Evolutionary conservation across 2,888 invertebrate genomes (phyloP).

Genomic region (Philereme vetulata): DNA sequence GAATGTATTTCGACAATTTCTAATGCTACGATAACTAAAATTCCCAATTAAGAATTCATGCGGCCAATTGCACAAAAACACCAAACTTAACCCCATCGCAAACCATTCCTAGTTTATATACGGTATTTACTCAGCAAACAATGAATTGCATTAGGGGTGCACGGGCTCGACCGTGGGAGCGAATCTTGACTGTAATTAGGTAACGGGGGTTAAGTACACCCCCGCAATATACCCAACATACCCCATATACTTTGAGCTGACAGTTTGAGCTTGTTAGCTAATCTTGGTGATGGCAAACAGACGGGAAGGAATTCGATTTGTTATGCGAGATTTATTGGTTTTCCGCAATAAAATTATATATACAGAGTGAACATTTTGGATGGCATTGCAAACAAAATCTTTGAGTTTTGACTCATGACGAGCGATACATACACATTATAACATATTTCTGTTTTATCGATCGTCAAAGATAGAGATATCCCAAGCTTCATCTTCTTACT

Average conservation of each 20-base stretch:
- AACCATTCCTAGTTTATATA: slow-evolving; percentile 50
- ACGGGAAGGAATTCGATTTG: slow-evolving; percentile 13
- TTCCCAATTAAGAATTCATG: slow-evolving; percentile 18
- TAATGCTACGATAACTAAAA: background rate
- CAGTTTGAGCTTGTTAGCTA: slow-evolving; percentile 40
- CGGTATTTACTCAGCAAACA: slow-evolving; percentile 56
- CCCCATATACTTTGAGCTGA: slow-evolving; percentile 37
- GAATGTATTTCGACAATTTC: too few relatives aligned
- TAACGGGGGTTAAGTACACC: slow-evolving; percentile 51
- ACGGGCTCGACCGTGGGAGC: slow-evolving; percentile 60
- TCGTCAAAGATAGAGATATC: too few relatives aligned
- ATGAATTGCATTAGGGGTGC: slow-evolving; percentile 49
- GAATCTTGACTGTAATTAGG: slow-evolving; percentile 67
- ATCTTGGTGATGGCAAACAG: slow-evolving; percentile 15
- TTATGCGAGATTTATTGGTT: slow-evolving; percentile 8
- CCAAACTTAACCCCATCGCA: slow-evolving; percentile 37
- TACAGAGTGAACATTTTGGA: too few relatives aligned
- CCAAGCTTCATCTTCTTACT: too few relatives aligned
- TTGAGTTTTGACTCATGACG: too few relatives aligned
- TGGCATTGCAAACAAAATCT: too few relatives aligned
- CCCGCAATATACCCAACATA: slow-evolving; percentile 36
- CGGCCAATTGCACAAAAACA: slow-evolving; percentile 40
- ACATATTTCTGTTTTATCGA: too few relatives aligned
- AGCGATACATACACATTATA: too few relatives aligned
- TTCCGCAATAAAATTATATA: background rate